Percentiles rank a stretch among this genome's conserved stretches.
Conservation (phyloP, 1,140 invertebrate species). For the Argopecten irradians region DNA sequence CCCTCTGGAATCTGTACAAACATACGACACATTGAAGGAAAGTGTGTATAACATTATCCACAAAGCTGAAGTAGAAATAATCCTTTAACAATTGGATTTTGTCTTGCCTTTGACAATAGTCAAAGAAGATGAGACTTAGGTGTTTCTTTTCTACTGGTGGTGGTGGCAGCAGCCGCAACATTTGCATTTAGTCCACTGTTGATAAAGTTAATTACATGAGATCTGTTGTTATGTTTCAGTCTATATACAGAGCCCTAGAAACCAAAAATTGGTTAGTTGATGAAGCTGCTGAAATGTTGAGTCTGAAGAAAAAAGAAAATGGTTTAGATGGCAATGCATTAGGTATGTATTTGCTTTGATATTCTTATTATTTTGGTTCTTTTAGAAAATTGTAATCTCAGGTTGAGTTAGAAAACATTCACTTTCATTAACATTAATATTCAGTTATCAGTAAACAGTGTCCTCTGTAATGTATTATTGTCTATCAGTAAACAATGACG, state of each 20-base stretch:
- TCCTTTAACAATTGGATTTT: too few relatives aligned
- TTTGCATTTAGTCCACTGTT: too few relatives aligned
- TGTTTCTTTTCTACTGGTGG: too few relatives aligned
- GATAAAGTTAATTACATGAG: background rate
- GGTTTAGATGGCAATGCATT: background rate
- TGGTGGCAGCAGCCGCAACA: too few relatives aligned
- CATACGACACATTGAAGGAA: too few relatives aligned
- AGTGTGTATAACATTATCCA: too few relatives aligned
- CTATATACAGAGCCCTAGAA: constrained; percentile 32
- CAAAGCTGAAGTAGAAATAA: too few relatives aligned
- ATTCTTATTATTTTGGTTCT: background rate
- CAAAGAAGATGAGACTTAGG: too few relatives aligned
- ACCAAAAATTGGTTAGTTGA: constrained; percentile 44
- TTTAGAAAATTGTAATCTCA: constrained; percentile 28
- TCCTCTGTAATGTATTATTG: background rate
- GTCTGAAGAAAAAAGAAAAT: constrained; percentile 32
- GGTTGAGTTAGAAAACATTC: background rate
- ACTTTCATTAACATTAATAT: background rate
- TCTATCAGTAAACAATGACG: too few relatives aligned
- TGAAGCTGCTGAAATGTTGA: constrained; percentile 44
- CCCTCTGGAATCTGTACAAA: too few relatives aligned
- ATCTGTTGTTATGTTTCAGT: constrained; percentile 31
- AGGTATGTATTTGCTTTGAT: too few relatives aligned
- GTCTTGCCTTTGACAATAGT: too few relatives aligned
- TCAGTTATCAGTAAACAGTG: background rate